Evolutionary conservation across 2,797 vertebrate species (phyloP).

Genomic region (Otolemur crassicaudatus): DNA sequence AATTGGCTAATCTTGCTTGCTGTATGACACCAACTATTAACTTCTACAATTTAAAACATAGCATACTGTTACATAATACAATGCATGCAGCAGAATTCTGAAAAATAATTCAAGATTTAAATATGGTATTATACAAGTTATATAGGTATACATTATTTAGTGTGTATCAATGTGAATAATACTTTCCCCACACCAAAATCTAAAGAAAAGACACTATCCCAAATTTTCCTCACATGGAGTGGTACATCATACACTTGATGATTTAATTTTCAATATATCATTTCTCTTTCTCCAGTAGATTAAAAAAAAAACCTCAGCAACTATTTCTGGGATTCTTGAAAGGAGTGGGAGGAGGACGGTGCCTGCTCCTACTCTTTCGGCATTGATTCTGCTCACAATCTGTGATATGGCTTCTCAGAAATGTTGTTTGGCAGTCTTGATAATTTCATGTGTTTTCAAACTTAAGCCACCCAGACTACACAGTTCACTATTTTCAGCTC

Average conservation of each 20-base stretch:
- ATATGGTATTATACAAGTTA: not conserved
- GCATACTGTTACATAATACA: not conserved
- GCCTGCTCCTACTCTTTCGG: slow-evolving; percentile 31
- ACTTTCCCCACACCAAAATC: not conserved
- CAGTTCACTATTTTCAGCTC: slow-evolving; percentile 71
- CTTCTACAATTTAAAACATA: not conserved
- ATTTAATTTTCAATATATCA: slow-evolving; percentile 65
- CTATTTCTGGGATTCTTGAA: slow-evolving; percentile 73
- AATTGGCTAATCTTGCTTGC: slow-evolving; percentile 13
- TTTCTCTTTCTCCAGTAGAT: slow-evolving; percentile 40
- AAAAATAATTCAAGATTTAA: slow-evolving; percentile 9
- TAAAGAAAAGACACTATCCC: not conserved
- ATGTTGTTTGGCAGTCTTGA: slow-evolving; percentile 64
- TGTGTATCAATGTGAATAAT: not conserved
- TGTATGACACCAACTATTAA: not conserved
- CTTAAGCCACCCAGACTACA: slow-evolving; percentile 65
- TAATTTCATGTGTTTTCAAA: slow-evolving; percentile 76
- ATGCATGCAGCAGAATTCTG: not conserved
- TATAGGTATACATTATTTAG: not conserved
- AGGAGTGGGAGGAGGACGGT: slow-evolving; percentile 39
- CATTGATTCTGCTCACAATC: slow-evolving; percentile 73
- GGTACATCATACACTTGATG: not conserved
- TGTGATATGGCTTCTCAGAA: slow-evolving; percentile 72
- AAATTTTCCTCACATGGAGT: not conserved
- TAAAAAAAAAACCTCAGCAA: not conserved